phyloP scores from a whole-genome alignment of 2,888 invertebrate genomes.

The Enchytraeus crypticus region DNA sequence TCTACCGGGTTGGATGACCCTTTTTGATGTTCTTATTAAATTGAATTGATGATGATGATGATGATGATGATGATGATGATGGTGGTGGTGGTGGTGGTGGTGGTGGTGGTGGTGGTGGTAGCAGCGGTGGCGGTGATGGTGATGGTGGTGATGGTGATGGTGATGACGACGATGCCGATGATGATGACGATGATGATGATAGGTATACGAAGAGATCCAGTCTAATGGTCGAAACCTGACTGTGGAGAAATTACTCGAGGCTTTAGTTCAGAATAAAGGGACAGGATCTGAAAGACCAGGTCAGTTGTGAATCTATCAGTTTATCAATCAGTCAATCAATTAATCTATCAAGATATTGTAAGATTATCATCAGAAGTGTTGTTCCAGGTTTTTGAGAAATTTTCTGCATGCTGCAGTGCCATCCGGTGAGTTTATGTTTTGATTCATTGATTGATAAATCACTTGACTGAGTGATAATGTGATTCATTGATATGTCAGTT shows the following conservation, averaged over 20 bases:
- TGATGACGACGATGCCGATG: neutral
- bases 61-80: neutral
- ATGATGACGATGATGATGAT: neutral
- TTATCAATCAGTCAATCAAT: no score
- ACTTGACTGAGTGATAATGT: no score
- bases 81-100: neutral
- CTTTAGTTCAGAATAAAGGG: conserved; percentile 82
- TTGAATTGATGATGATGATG: neutral
- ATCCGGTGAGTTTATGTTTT: no score
- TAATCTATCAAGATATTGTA: no score
- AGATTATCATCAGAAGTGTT: no score
- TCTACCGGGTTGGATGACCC: no score
- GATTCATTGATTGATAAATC: no score
- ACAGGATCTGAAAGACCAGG: conserved; percentile 85
- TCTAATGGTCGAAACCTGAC: conserved; percentile 82
- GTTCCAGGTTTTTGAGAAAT: no score
- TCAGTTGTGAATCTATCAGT: conserved; percentile 4
- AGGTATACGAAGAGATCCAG: conserved; percentile 86
- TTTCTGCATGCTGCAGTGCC: no score
- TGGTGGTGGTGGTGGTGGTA: neutral
- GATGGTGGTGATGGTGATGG: neutral
- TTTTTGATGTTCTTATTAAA: no score
- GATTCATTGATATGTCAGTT: no score
- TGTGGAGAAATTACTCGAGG: conserved; percentile 80
- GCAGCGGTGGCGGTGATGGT: neutral